A percentile compares a stretch with the other conserved stretches of the same genome.
Evolutionary conservation across 2,888 invertebrate species (phyloP).

Genomic region (Drosophila tripunctata): DNA sequence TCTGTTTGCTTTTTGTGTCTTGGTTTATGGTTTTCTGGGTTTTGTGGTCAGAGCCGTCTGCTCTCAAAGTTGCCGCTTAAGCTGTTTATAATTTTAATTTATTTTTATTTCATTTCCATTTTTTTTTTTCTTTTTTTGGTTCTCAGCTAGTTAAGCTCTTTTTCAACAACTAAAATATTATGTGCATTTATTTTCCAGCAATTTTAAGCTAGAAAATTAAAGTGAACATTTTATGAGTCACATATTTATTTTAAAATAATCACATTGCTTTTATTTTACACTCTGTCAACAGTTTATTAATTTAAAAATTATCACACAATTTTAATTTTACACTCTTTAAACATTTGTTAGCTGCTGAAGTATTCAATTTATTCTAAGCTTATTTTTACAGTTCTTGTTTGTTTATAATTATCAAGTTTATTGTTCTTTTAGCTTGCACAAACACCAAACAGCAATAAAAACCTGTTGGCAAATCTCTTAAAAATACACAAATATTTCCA

Average conservation of each 20-base stretch:
- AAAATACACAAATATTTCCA: neutral
- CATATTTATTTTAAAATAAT: neutral
- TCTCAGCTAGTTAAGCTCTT: constrained; percentile 42
- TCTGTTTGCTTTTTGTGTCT: constrained; percentile 53
- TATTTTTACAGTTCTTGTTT: neutral
- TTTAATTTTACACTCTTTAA: neutral
- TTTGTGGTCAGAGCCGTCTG: constrained; percentile 30
- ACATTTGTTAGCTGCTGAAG: neutral
- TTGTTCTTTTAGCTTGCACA: too few relatives aligned
- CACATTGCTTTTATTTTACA: neutral
- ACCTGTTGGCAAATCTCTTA: neutral
- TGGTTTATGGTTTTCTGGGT: constrained; percentile 68
- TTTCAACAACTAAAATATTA: constrained; percentile 32
- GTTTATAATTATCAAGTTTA: neutral
- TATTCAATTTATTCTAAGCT: neutral
- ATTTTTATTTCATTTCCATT: constrained; percentile 49
- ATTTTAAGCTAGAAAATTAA: constrained; percentile 25
- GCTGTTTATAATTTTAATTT: constrained; percentile 70
- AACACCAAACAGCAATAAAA: too few relatives aligned
- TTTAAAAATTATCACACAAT: too few relatives aligned
- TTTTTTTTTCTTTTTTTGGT: constrained; percentile 1
- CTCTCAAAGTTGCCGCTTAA: constrained; percentile 55
- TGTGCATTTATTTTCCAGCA: constrained; percentile 23
- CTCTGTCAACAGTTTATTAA: too few relatives aligned
- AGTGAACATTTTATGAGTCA: neutral